Evolutionary conservation across 2,888 invertebrate species (phyloP).

Genomic region (Hemithea aestivaria): DNA sequence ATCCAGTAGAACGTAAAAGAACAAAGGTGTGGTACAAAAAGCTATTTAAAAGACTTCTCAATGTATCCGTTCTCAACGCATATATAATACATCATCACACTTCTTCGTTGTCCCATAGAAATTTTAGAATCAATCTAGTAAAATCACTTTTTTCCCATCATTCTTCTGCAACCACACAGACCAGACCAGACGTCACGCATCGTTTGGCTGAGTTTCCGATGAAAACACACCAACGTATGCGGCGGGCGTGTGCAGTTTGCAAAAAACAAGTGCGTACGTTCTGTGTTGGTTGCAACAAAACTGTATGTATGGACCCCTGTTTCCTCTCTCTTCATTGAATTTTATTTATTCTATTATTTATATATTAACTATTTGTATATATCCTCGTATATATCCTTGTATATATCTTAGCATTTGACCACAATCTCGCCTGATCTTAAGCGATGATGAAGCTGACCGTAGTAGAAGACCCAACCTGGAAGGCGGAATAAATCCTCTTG

Average conservation of each 20-base stretch:
- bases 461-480: no score
- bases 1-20: slow-evolving; percentile 27
- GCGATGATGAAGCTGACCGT: no score
- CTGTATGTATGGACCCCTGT: not conserved
- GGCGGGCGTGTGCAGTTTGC: not conserved
- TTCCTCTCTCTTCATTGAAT: not conserved
- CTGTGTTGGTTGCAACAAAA: not conserved
- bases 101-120: slow-evolving; percentile 5
- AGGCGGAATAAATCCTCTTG: no score
- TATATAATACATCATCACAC: slow-evolving; percentile 15
- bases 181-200: not conserved
- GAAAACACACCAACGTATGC: not conserved
- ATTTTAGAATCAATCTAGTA: no score
- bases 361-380: no score
- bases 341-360: no score
- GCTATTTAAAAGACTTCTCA: slow-evolving; percentile 22
- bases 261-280: not conserved
- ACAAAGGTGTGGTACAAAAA: slow-evolving; percentile 30
- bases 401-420: no score
- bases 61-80: slow-evolving; percentile 17
- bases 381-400: no score
- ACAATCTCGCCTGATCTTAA: no score
- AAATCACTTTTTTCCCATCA: no score
- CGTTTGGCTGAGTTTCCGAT: not conserved
- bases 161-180: no score